Conservation (phyloP, 2,888 invertebrate genomes). For the Vannuccia rotundouncinata region DNA sequence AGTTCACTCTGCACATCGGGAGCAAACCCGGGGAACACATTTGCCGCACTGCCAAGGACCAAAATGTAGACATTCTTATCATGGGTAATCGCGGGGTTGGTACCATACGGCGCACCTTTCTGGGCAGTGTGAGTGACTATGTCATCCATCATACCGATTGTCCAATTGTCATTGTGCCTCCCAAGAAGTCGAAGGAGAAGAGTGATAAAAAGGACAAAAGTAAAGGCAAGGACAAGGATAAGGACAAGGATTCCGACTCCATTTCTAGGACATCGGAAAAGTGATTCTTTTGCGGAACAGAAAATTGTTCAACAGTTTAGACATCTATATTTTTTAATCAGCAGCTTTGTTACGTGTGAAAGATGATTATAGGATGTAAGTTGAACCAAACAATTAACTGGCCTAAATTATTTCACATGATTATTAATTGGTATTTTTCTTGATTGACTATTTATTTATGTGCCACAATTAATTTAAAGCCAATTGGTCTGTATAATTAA, state of each 20-base stretch:
- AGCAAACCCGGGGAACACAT: conserved; percentile 34
- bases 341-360: too few species aligned
- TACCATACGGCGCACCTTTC: conserved; percentile 33
- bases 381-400: too few species aligned
- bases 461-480: too few species aligned
- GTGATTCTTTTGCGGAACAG: too few species aligned
- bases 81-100: conserved; percentile 34
- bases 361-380: too few species aligned
- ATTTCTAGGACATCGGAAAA: not conserved
- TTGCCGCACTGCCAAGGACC: conserved; percentile 30
- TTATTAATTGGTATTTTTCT: too few species aligned
- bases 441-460: too few species aligned
- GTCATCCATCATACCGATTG: conserved; percentile 25
- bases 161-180: conserved; percentile 42
- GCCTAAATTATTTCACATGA: too few species aligned
- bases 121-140: conserved; percentile 37
- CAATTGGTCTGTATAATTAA: too few species aligned
- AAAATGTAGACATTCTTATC: conserved; percentile 28
- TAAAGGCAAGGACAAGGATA: not conserved
- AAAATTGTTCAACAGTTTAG: too few species aligned
- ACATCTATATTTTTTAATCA: too few species aligned
- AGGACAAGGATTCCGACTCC: not conserved
- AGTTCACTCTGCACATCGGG: conserved; percentile 34
- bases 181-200: conserved; percentile 40
- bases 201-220: not conserved